A percentile compares a stretch with the other conserved stretches of the same genome.
Conservation (phyloP, 2,888 invertebrate species). For the Megaustenia siamemsis region DNA sequence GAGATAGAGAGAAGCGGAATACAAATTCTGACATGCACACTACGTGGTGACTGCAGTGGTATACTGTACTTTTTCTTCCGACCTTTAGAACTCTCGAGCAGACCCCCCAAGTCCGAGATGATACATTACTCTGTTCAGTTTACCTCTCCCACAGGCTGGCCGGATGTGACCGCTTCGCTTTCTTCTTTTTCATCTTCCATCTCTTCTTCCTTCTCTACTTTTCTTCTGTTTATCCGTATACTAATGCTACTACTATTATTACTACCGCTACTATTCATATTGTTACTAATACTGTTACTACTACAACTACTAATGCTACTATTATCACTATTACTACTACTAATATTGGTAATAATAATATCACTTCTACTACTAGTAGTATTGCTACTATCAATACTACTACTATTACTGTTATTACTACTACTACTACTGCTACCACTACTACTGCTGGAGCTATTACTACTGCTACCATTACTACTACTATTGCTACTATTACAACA, state of each 20-base stretch:
- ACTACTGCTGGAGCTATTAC: background rate
- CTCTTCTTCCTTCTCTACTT: too few species aligned
- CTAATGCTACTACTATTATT: background rate
- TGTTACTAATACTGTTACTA: background rate
- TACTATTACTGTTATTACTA: constrained; percentile 20
- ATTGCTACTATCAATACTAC: constrained; percentile 18
- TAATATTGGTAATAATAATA: background rate
- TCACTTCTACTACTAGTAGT: constrained; percentile 2
- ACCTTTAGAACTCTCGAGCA: too few species aligned
- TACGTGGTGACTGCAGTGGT: too few species aligned
- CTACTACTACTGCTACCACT: constrained; percentile 28
- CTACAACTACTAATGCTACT: constrained; percentile 51
- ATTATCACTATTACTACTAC: constrained; percentile 48
- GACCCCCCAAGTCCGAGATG: too few species aligned
- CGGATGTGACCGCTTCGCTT: too few species aligned
- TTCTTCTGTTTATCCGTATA: too few species aligned
- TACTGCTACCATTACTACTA: background rate
- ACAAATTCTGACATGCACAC: too few species aligned
- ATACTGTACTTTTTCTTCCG: too few species aligned
- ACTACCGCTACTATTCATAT: background rate
- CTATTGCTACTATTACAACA: background rate
- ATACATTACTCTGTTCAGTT: too few species aligned
- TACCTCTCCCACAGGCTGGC: too few species aligned
- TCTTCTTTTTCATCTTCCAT: too few species aligned
- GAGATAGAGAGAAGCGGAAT: too few species aligned